Conservation (phyloP, 37 sponge, comb jelly and placozoan species). For the Ephydatia muelleri region DNA sequence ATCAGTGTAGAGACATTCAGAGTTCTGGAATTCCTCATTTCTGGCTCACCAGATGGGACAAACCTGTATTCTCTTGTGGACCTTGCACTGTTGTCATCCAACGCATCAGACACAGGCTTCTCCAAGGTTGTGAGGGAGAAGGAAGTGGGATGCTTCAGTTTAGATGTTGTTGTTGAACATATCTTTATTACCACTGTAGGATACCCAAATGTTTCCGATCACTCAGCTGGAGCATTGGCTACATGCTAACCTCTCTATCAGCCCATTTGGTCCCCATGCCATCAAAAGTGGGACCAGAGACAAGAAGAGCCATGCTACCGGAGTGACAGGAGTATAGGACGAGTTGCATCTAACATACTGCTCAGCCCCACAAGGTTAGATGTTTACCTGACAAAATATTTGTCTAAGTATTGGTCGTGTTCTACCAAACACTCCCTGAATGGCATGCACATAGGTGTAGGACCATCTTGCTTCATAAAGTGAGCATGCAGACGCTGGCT, state of each 20-base stretch:
- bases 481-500: constrained; percentile 43
- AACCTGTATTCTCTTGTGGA: constrained; percentile 8
- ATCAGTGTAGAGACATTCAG: constrained; percentile 34
- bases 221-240: constrained; percentile 58
- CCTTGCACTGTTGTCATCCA: constrained; percentile 14
- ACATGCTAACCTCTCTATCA: constrained; percentile 14
- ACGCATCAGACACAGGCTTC: constrained; percentile 26
- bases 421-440: not conserved
- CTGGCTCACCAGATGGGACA: constrained; percentile 10
- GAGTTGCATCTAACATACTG: constrained; percentile 31
- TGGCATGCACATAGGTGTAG: constrained; percentile 22
- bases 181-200: constrained; percentile 20
- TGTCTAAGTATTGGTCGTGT: not conserved
- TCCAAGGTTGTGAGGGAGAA: too few species aligned
- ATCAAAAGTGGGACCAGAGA: constrained; percentile 45
- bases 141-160: not conserved
- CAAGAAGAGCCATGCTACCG: constrained; percentile 43
- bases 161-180: not conserved
- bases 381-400: too few species aligned
- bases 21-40: constrained; percentile 44
- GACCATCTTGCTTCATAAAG: constrained; percentile 26
- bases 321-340: constrained; percentile 40
- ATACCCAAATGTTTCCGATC: constrained; percentile 27
- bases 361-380: constrained; percentile 4
- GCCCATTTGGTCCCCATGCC: constrained; percentile 51